Conservation (phyloP, 2,113 vertebrate species). For the Meleagris gallopavo region DNA sequence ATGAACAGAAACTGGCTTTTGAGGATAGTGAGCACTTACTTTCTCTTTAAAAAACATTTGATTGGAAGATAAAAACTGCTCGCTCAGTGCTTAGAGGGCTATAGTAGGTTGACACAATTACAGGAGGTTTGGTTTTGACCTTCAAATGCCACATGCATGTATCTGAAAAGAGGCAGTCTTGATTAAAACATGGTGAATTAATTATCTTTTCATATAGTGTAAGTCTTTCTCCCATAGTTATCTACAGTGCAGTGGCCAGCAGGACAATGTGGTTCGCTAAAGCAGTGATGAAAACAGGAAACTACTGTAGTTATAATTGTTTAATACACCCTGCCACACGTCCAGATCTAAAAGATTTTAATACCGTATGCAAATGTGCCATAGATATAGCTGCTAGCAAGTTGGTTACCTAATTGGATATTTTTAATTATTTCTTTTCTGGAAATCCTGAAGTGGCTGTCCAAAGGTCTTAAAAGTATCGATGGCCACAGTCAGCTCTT, state of each 20-base stretch:
- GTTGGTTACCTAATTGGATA: conserved; percentile 48
- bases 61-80: conserved; percentile 70
- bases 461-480: conserved; percentile 9
- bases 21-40: conserved; percentile 61
- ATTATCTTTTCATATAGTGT: conserved; percentile 29
- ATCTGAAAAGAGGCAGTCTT: conserved; percentile 71
- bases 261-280: conserved; percentile 74
- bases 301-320: conserved; percentile 62
- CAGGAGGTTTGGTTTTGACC: conserved; percentile 65
- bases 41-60: conserved; percentile 49
- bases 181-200: conserved; percentile 69
- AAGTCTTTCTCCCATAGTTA: conserved; percentile 67
- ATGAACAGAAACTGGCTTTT: conserved; percentile 69
- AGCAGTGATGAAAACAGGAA: conserved; percentile 73
- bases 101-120: conserved; percentile 52
- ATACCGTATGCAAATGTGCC: conserved; percentile 37
- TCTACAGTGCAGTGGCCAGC: conserved; percentile 80
- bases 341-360: conserved; percentile 66
- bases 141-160: conserved; percentile 80
- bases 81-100: conserved; percentile 77
- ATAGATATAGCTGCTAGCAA: conserved; percentile 71
- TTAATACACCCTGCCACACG: conserved; percentile 64
- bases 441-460: conserved; percentile 25
- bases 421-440: background rate
- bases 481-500: conserved; percentile 43